Evolutionary conservation across 2,797 vertebrate genomes (phyloP), one percentile per base, ranked within the genome.

Genomic region (Falco naumanni): DNA sequence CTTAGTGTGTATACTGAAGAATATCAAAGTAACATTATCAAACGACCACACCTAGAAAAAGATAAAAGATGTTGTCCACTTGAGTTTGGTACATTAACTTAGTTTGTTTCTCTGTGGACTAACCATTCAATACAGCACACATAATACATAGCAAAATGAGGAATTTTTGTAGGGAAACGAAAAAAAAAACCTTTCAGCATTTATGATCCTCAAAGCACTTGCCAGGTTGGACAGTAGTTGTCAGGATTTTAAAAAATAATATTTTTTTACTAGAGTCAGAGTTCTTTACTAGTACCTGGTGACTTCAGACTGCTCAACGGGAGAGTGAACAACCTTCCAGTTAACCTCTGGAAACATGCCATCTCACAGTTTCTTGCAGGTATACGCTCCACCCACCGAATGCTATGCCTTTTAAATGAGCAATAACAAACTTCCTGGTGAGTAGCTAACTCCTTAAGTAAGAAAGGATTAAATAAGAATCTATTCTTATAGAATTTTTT

Each of bases 31-130:
- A 80, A 47, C 22, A 9, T 2, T 61, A 72, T 34, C 13, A 57
- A 72, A 53, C 0, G 0, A 4, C 8, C 7, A 48, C 39, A 22
- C 0, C 25, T 53, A 81, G 41, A 57, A 57, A 2, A 26, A 89
- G 80, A 83, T 9, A 76, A 20, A 84, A 47, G 5, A 56, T 3
- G 1, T 16, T 84, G 70, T 63, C 33, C 5, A n/a, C 10, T 54
- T 41, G 9, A 54, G 3, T 43, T 79, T 37, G 16, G 17, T 29
- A 74, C 25, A 16, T 68, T 45, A 47, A 50, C 2, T 85, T 53
- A 53, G 3, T 26, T 50, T 65, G 1, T 37, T 80, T 81, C 13
- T 54, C 22, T 87, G 39, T 37, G 11, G 31, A 78, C 6, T 69
- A 87, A 19, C 7, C 3, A 51, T 69, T 64, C 16, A 48, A 31